Base-by-base conservation (phyloP, 2,113 vertebrate species). In the Burhinus bistriatus region DNA sequence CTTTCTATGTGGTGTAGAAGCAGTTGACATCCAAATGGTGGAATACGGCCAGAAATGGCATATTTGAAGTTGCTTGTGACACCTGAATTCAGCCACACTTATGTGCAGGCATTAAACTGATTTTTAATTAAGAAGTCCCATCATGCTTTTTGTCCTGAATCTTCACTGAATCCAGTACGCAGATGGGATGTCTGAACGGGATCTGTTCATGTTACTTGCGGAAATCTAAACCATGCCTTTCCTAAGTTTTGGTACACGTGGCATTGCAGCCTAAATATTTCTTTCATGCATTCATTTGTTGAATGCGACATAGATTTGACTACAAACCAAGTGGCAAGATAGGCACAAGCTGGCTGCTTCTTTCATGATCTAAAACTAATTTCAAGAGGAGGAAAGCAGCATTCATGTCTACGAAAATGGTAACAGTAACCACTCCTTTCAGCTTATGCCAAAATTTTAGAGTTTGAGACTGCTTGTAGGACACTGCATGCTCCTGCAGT, bases 161-260 rank as follows among this genome's bases (percentile, higher is more conserved):
- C 15, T 40, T 68, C 32, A n/a, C n/a, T 75, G 26, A 20, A 91
- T 76, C 73, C 57, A 87, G 61, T 19, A 55, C 23, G 15, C 15
- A 70, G 18, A 47, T 57, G 51, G 20, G 36, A 76, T 82, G 13
- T 57, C 61, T 64, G 58, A 87, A 27, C 0, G 5, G 36, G 36
- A 82, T 72, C 21, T 1, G 1, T 69, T 68, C 73, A 59, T 2
- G 13, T 44, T 84, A 20, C 25, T 36, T 5, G 2, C 4, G 29
- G 25, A 91, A 90, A 65, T 88, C 61, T 59, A 83, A 94, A 71
- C 12, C 21, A 75, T 30, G 11, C 8, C 42, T 87, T 94, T 90
- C 61, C 29, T 76, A 92, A 79, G 4, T 83, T 77, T 45, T 62
- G 23, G 22, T 57, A 69, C 18, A 22, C 5, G 4, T 26, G 15